These are phyloP conservation scores for Cettia cetti DNA, from an alignment of 2,113 vertebrate genomes.

Conservation along the genomic window DNA sequence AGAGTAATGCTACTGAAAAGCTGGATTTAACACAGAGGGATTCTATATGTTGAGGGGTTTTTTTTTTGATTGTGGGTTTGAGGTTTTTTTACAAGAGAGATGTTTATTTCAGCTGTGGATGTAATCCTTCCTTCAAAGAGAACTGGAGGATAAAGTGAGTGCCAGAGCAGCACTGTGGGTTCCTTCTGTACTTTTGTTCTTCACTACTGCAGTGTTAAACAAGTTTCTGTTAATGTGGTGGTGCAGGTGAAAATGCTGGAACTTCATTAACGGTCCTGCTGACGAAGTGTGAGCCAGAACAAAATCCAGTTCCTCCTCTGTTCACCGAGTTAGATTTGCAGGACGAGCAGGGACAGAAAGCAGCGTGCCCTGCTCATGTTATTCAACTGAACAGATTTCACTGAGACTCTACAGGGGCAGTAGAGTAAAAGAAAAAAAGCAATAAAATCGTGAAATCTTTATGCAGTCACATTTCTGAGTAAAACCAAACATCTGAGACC, in stretches of 20 bases:
- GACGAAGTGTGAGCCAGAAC: slow-evolving; percentile 28
- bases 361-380: background rate
- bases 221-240: background rate
- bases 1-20: background rate
- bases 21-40: background rate
- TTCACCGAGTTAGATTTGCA: background rate
- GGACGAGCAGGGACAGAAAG: background rate
- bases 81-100: background rate
- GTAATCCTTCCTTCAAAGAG: slow-evolving; percentile 49
- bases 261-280: slow-evolving; percentile 10
- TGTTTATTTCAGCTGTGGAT: slow-evolving; percentile 8
- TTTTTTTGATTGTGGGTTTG: background rate
- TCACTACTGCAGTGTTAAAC: background rate
- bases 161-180: background rate
- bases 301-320: background rate
- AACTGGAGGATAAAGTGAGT: background rate
- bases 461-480: background rate
- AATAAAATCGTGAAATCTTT: slow-evolving; percentile 26
- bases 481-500: slow-evolving; percentile 2
- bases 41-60: background rate
- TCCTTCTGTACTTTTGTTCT: slow-evolving; percentile 1
- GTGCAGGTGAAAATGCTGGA: slow-evolving; percentile 42
- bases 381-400: background rate
- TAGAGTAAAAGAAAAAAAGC: background rate
- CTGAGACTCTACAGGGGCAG: background rate